Conservation (phyloP, 2,888 invertebrate genomes). For the Eupithecia abbreviata region DNA sequence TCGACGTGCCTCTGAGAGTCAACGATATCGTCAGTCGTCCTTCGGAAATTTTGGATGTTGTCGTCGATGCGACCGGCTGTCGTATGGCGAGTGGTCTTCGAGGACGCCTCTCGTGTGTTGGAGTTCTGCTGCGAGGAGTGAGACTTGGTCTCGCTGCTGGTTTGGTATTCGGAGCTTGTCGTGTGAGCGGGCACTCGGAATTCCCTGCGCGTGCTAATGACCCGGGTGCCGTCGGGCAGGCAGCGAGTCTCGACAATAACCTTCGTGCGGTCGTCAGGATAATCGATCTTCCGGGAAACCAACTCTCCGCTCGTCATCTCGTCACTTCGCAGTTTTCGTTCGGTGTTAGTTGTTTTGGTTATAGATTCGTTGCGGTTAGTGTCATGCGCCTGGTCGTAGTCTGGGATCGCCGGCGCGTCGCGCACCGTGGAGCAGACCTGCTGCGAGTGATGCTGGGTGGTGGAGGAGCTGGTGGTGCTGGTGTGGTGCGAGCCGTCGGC, state of each 20-base stretch:
- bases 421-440: conserved; percentile 67
- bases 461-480: conserved; percentile 68
- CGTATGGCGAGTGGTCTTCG: conserved; percentile 57
- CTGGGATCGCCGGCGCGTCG: conserved; percentile 61
- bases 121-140: conserved; percentile 62
- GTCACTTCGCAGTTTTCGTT: conserved; percentile 38
- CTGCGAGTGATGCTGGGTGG: conserved; percentile 67
- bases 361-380: conserved; percentile 62
- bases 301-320: conserved; percentile 70
- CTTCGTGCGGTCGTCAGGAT: conserved; percentile 87
- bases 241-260: conserved; percentile 87
- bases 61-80: conserved; percentile 50
- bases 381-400: conserved; percentile 59
- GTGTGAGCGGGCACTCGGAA: conserved; percentile 76
- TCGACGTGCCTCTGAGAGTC: conserved; percentile 71
- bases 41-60: conserved; percentile 48
- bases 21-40: conserved; percentile 61
- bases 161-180: conserved; percentile 66
- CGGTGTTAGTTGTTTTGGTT: conserved; percentile 54
- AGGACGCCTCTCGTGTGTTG: conserved; percentile 58
- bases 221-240: conserved; percentile 86
- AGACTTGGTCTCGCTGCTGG: conserved; percentile 62
- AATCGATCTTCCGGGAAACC: conserved; percentile 83
- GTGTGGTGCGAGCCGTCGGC: conserved; percentile 71
- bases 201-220: conserved; percentile 88